A percentile compares a stretch with the other conserved stretches of the same genome.
phyloP scores from a whole-genome alignment of 2,888 invertebrate species.

The Euzophera pinguis region DNA sequence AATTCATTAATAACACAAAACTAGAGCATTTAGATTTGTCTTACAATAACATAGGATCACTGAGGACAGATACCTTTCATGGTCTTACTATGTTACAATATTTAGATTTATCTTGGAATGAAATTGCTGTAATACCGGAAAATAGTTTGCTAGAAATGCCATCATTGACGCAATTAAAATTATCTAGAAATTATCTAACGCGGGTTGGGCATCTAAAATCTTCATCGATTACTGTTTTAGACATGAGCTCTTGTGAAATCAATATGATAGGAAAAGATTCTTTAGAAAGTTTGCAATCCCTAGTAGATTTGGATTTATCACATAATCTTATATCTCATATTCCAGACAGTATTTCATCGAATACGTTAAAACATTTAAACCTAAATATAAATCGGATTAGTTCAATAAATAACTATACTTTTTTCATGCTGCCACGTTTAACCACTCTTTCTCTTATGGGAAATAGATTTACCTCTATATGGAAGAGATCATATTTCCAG shows the following conservation, averaged over 20 bases:
- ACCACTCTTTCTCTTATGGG: slow-evolving; percentile 82
- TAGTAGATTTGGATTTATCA: slow-evolving; percentile 82
- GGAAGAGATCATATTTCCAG: slow-evolving; percentile 80
- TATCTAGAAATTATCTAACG: slow-evolving; percentile 83
- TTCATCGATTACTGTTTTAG: slow-evolving; percentile 77
- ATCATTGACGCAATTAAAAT: slow-evolving; percentile 79
- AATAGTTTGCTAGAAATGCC: slow-evolving; percentile 81
- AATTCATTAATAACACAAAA: slow-evolving; percentile 81
- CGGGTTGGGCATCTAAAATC: slow-evolving; percentile 79
- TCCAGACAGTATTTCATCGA: slow-evolving; percentile 81
- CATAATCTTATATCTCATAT: slow-evolving; percentile 82
- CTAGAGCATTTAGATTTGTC: slow-evolving; percentile 83
- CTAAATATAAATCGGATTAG: slow-evolving; percentile 81
- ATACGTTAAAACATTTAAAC: slow-evolving; percentile 80
- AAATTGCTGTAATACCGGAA: slow-evolving; percentile 80
- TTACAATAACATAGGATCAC: slow-evolving; percentile 81
- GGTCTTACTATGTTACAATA: slow-evolving; percentile 77
- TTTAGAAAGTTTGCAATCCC: slow-evolving; percentile 78
- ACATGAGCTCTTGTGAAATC: slow-evolving; percentile 85
- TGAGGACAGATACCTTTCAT: slow-evolving; percentile 81
- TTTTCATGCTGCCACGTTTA: slow-evolving; percentile 81
- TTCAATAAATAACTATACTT: slow-evolving; percentile 81
- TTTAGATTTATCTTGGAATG: slow-evolving; percentile 86
- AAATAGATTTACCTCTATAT: slow-evolving; percentile 83
- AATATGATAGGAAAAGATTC: slow-evolving; percentile 76